Evolutionary conservation across 1,140 invertebrate species (phyloP).

Genomic region (Ceratosolen fusciceps): DNA sequence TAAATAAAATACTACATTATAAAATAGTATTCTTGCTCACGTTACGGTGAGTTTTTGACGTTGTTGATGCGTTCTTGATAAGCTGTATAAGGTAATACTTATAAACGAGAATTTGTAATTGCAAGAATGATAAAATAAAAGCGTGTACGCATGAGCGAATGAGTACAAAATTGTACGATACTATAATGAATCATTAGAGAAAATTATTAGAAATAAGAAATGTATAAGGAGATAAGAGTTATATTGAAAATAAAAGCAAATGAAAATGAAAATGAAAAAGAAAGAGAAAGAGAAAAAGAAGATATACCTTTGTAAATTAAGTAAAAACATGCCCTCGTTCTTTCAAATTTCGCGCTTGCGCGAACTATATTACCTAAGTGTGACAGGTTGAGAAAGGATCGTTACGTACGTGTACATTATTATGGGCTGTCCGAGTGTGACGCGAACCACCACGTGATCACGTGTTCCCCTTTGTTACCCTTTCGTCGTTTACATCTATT

Average conservation of each 20-base stretch:
- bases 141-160: not conserved
- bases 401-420: conserved; percentile 48
- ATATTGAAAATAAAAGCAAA: not conserved
- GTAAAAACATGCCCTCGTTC: conserved; percentile 69
- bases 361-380: conserved; percentile 58
- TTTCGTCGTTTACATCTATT: too few species aligned
- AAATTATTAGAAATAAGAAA: conserved; percentile 1
- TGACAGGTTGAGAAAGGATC: conserved; percentile 53
- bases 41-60: not conserved
- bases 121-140: not conserved
- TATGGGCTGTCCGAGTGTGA: conserved; percentile 24
- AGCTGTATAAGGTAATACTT: not conserved
- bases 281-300: conserved; percentile 29
- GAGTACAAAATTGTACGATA: not conserved
- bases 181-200: too few species aligned
- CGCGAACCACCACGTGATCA: not conserved
- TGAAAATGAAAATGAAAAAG: conserved; percentile 4
- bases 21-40: conserved; percentile 5
- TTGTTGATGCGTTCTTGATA: not conserved
- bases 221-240: conserved; percentile 10
- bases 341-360: conserved; percentile 64
- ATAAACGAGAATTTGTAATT: not conserved
- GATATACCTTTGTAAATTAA: conserved; percentile 63
- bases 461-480: not conserved
- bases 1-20: not conserved